Evolutionary conservation across 1,140 invertebrate species (phyloP), one percentile per base, ranked within the genome.

Genomic region (Zaprionus inermis): DNA sequence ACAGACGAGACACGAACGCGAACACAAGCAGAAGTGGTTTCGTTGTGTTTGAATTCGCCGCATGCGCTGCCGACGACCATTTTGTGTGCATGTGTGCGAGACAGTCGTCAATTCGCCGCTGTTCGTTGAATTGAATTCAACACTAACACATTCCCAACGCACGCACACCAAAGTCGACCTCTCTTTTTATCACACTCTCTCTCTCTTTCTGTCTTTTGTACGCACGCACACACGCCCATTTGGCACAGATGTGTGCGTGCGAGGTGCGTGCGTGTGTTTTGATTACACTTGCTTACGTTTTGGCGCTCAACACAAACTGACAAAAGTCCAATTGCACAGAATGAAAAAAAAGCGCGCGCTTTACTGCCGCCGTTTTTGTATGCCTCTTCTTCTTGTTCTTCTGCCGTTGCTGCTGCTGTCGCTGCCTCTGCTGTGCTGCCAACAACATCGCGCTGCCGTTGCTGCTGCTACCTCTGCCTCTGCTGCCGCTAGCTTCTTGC

Each of bases 281-380:
- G 84, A 88, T 88, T 88, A 89, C 85, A 89, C 78, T 88, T 88
- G 80, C 72, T 74, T 74, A 64, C 77, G 75, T 84, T 89, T 89
- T 89, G 81, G 84, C 84, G 84, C 83, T 78, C 76, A 85, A 69
- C 66, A 61, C 71, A 67, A 63, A 70, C 81, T 76, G 54, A 71
- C 59, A 63, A 72, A 77, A 79, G 83, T 86, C 82, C 82, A 86
- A 86, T 81, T 86, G 78, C 65, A 86, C 82, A 76, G 30, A 73
- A 66, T 73, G 66, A 54, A 41, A 41, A 44, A 86, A 86, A 88
- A 78, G 83, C 83, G 84, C 85, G 84, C 85, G 54, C 72, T 90
- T 82, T 78, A 61, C 64, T 72, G 30, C 52, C 65, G 69, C 52
- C 65, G 49, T 61, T 68, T 68, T 49, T 22, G 64, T 66, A 30